Evolutionary conservation across 2,888 invertebrate species (phyloP).

Genomic region (Malachius bipustulatus): DNA sequence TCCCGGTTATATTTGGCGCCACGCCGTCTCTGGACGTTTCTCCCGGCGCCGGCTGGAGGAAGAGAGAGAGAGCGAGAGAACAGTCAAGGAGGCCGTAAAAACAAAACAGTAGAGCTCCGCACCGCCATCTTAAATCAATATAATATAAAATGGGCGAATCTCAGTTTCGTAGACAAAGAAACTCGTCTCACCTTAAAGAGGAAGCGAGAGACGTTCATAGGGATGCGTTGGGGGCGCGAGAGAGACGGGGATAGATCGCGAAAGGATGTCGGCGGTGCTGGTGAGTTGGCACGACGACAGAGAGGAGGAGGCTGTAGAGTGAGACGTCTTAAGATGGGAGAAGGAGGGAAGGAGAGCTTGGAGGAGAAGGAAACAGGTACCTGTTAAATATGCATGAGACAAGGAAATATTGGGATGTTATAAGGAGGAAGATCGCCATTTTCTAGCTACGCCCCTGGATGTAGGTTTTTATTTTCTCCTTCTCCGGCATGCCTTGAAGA

Average conservation of each 20-base stretch:
- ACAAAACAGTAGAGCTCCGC: constrained; percentile 21
- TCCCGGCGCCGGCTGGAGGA: constrained; percentile 1
- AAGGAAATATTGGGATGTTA: constrained; percentile 35
- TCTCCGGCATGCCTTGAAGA: background rate
- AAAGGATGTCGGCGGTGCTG: constrained; percentile 7
- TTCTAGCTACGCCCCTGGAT: constrained; percentile 31
- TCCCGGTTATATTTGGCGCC: no score
- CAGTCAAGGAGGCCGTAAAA: constrained; percentile 12
- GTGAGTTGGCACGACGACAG: constrained; percentile 6
- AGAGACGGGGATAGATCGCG: background rate
- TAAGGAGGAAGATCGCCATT: constrained; percentile 35
- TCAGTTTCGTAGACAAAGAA: constrained; percentile 35
- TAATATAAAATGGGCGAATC: constrained; percentile 39
- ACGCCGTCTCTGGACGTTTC: no score
- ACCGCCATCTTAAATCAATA: constrained; percentile 38
- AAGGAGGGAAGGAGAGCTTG: constrained; percentile 14
- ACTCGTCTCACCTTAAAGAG: constrained; percentile 31
- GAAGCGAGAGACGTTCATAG: constrained; percentile 21
- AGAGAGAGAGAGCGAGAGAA: constrained; percentile 11
- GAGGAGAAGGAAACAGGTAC: constrained; percentile 24
- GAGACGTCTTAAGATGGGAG: constrained; percentile 19
- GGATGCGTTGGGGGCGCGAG: constrained; percentile 13
- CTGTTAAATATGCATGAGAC: constrained; percentile 36
- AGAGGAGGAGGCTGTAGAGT: constrained; percentile 10
- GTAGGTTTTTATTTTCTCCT: constrained; percentile 16